Evolutionary conservation across 2,888 invertebrate species (phyloP).

Genomic region (Synanthedon myopaeformis): DNA sequence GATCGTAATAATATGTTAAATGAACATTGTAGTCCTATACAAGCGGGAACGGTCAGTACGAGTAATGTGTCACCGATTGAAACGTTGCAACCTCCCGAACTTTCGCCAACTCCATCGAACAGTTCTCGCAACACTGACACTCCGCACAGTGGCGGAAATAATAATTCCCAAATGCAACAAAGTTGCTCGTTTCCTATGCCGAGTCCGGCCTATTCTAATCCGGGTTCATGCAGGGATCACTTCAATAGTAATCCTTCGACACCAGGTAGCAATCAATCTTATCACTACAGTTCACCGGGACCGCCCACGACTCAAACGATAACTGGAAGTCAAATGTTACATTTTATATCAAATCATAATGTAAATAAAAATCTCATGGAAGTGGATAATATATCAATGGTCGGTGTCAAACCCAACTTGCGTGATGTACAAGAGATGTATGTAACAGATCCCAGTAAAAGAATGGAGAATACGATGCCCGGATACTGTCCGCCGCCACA

Average conservation of each 20-base stretch:
- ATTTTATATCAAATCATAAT: conserved; percentile 64
- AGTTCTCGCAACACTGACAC: conserved; percentile 65
- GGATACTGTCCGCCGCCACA: conserved; percentile 64
- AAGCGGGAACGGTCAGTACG: conserved; percentile 87
- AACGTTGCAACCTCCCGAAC: conserved; percentile 61
- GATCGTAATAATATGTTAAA: conserved; percentile 70
- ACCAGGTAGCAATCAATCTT: conserved; percentile 37
- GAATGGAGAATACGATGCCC: conserved; percentile 52
- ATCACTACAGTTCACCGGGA: conserved; percentile 51
- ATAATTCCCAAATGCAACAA: conserved; percentile 36
- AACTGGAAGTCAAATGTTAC: conserved; percentile 59
- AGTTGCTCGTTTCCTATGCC: conserved; percentile 51
- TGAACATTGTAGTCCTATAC: conserved; percentile 80
- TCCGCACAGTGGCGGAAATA: conserved; percentile 50
- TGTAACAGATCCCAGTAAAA: conserved; percentile 35
- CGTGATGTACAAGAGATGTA: conserved; percentile 36
- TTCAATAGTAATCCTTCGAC: conserved; percentile 48
- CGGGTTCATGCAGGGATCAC: conserved; percentile 45
- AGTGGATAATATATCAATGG: conserved; percentile 65
- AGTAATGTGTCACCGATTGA: conserved; percentile 82
- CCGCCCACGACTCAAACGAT: conserved; percentile 39
- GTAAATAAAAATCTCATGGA: conserved; percentile 65
- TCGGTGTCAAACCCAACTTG: conserved; percentile 48
- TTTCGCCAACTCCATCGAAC: conserved; percentile 72
- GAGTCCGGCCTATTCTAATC: conserved; percentile 66